A percentile compares a stretch with the other conserved stretches of the same genome.
phyloP scores from a whole-genome alignment of 1,140 invertebrate genomes.

The Drosophila sp. region DNA sequence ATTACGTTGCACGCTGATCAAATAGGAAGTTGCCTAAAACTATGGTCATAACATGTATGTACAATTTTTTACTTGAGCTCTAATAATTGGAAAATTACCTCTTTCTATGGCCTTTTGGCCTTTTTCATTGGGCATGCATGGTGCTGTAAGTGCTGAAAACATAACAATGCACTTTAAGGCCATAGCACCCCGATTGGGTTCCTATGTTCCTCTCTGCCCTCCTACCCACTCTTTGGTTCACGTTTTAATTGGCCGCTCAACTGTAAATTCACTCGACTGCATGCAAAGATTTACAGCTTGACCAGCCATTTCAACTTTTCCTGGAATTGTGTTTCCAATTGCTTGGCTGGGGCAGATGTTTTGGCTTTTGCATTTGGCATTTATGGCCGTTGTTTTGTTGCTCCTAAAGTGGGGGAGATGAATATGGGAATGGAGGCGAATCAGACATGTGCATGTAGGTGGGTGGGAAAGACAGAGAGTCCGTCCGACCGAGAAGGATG shows the following conservation, averaged over 20 bases:
- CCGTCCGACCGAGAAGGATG: background rate
- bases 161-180: conserved; percentile 56
- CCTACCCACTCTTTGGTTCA: background rate
- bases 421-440: background rate
- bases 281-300: conserved; percentile 59
- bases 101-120: conserved; percentile 21
- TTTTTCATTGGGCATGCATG: conserved; percentile 38
- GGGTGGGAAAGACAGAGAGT: background rate
- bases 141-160: conserved; percentile 41
- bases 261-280: conserved; percentile 62
- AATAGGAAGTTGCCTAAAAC: background rate
- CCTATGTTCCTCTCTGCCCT: background rate
- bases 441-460: conserved; percentile 4
- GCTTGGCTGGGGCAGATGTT: conserved; percentile 50
- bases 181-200: conserved; percentile 28
- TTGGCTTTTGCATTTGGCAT: conserved; percentile 58
- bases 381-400: conserved; percentile 43
- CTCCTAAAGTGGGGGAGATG: background rate
- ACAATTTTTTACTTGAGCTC: background rate
- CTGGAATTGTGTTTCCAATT: conserved; percentile 43
- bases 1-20: background rate
- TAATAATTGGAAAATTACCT: conserved; percentile 2
- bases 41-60: background rate
- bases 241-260: conserved; percentile 56
- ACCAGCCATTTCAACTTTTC: conserved; percentile 13